Conservation (phyloP, 2,797 vertebrate species). For the Yasuhikotakia modesta region DNA sequence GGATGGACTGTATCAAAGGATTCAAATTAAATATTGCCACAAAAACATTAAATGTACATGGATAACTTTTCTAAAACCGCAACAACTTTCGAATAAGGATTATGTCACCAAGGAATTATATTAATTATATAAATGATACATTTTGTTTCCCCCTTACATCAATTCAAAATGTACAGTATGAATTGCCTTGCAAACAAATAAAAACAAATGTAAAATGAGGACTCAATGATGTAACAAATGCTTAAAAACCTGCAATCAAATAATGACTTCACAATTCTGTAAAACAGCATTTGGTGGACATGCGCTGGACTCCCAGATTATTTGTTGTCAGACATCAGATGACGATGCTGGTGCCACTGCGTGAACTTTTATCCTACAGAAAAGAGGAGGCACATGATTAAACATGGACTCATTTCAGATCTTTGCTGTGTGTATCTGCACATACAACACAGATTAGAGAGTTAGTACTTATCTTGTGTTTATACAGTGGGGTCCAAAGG, state of each 20-base stretch:
- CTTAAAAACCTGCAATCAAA: not conserved
- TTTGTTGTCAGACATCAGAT: slow-evolving; percentile 44
- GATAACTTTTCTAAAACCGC: not conserved
- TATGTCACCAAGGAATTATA: not conserved
- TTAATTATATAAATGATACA: not conserved
- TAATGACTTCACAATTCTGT: not conserved
- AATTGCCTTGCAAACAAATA: not conserved
- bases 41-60: not conserved
- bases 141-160: slow-evolving; percentile 2
- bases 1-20: not conserved
- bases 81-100: not conserved
- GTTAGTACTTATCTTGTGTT: too few relatives aligned
- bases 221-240: not conserved
- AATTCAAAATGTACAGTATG: not conserved
- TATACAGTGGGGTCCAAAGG: not conserved
- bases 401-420: not conserved
- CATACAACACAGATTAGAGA: not conserved
- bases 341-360: slow-evolving; percentile 76
- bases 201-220: not conserved
- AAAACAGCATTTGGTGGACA: not conserved
- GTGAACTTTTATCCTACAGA: slow-evolving; percentile 86
- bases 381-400: slow-evolving; percentile 47
- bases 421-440: not conserved
- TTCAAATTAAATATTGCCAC: not conserved
- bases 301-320: not conserved